phyloP scores from a whole-genome alignment of 1,140 invertebrate genomes.

The Drosophila melanogaster region Release_6_plus_ISO1_MT NC_004354.4:1201501-1202000 shows the following conservation, averaged over 20 bases:
- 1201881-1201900: constrained; percentile 21
- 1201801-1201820: constrained; percentile 63
- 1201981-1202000: constrained; percentile 73
- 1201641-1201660: constrained; percentile 76
- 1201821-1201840: constrained; percentile 55
- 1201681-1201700: constrained; percentile 49
- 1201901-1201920: constrained; percentile 3
- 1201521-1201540: constrained; percentile 71
- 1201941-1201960: constrained; percentile 31
- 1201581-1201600: constrained; percentile 84
- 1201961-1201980: constrained; percentile 62
- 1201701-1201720: constrained; percentile 73
- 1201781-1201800: constrained; percentile 61
- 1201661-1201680: constrained; percentile 25
- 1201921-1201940: constrained; percentile 5
- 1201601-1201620: constrained; percentile 82
- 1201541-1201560: constrained; percentile 75
- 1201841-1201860: constrained; percentile 2
- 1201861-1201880: constrained; percentile 23
- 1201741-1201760: constrained; percentile 1
- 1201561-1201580: constrained; percentile 82
- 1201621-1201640: constrained; percentile 80
- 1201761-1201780: constrained; percentile 13
- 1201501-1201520: constrained; percentile 43
- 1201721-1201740: constrained; percentile 44